These are phyloP conservation scores for Geodia barretti DNA, from an alignment of 37 sponge, comb jelly and placozoan genomes.

Conservation along the genomic window DNA sequence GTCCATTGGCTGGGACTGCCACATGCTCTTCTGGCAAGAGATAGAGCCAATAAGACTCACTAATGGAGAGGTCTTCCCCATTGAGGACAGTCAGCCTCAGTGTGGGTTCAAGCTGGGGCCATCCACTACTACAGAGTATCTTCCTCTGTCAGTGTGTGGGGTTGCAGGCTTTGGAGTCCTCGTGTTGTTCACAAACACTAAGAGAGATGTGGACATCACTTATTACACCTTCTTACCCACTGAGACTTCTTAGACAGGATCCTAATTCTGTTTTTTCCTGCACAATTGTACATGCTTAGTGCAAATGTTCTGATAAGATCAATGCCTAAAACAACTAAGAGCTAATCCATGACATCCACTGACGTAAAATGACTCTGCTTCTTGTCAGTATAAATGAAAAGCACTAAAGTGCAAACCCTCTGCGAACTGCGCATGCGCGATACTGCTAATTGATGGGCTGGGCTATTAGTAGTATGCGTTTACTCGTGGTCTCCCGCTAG, in stretches of 20 bases:
- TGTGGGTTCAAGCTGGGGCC: conserved; percentile 57
- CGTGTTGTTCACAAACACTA: conserved; percentile 1
- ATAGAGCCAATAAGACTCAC: background rate
- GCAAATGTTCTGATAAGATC: too few relatives aligned
- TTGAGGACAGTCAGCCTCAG: conserved; percentile 30
- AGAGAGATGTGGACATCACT: background rate
- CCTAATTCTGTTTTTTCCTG: background rate
- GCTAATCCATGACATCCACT: too few relatives aligned
- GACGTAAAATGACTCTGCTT: too few relatives aligned
- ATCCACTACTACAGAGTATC: conserved; percentile 7
- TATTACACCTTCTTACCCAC: background rate
- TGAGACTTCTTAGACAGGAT: background rate
- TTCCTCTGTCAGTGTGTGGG: conserved; percentile 8
- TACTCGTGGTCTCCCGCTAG: too few relatives aligned
- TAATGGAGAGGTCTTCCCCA: background rate
- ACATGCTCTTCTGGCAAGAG: conserved; percentile 46
- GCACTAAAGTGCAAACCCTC: too few relatives aligned
- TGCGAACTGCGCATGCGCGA: too few relatives aligned
- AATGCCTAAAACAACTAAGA: too few relatives aligned
- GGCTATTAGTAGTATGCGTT: too few relatives aligned
- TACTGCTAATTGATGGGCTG: too few relatives aligned
- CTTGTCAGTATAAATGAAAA: too few relatives aligned
- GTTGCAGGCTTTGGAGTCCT: background rate
- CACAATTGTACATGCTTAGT: too few relatives aligned
- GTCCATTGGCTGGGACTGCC: conserved; percentile 56